These are phyloP conservation scores for Spatulosminthurus flaviceps DNA, from an alignment of 2,888 invertebrate species.

Conservation along the genomic window DNA sequence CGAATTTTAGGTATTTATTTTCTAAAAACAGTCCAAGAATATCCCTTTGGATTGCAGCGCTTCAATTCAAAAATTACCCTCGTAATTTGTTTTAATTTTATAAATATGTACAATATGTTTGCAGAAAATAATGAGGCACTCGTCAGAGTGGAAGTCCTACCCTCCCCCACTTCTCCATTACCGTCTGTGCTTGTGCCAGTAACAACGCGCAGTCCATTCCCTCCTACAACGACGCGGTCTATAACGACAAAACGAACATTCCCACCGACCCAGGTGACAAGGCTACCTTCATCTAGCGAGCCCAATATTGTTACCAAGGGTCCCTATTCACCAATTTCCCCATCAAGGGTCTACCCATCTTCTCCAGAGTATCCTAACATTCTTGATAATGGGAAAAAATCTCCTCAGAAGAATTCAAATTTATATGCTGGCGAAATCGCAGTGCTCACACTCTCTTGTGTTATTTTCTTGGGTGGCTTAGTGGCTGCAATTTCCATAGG, in stretches of 20 bases:
- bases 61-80: no score
- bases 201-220: conserved; percentile 32
- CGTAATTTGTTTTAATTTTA: no score
- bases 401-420: conserved; percentile 57
- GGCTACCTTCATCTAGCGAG: conserved; percentile 21
- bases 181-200: background rate
- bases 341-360: conserved; percentile 24
- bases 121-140: conserved; percentile 62
- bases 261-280: background rate
- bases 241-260: background rate
- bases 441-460: conserved; percentile 80
- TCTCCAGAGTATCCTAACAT: conserved; percentile 33
- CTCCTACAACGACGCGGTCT: conserved; percentile 39
- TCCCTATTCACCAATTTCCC: conserved; percentile 40
- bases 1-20: conserved; percentile 56
- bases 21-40: background rate
- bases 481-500: conserved; percentile 79
- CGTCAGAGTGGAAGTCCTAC: conserved; percentile 54
- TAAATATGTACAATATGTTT: background rate
- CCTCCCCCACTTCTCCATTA: conserved; percentile 37
- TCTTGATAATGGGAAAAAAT: conserved; percentile 51
- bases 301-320: conserved; percentile 44
- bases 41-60: no score
- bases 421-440: conserved; percentile 73
- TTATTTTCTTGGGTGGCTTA: conserved; percentile 83